A percentile compares a stretch with the other conserved stretches of the same genome.
Evolutionary conservation across 2,113 vertebrate genomes (phyloP).

Genomic region (Bungarus multicinctus): DNA sequence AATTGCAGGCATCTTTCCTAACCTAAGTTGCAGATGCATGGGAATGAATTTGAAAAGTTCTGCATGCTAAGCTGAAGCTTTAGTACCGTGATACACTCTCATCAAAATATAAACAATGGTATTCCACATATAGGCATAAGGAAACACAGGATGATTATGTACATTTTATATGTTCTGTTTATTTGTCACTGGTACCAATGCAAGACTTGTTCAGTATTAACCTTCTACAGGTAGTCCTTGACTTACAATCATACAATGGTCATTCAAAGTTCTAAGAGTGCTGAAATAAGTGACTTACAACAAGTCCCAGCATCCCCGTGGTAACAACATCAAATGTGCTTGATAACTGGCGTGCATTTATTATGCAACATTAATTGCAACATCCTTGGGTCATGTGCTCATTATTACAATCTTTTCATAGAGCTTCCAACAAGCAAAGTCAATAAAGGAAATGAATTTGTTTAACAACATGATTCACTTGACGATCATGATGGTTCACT

Average conservation of each 20-base stretch:
- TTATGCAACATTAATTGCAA: background rate
- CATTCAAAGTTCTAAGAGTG: background rate
- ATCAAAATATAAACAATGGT: background rate
- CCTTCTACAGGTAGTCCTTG: background rate
- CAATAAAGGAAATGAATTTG: background rate
- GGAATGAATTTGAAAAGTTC: background rate
- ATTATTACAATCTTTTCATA: background rate
- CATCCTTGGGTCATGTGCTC: background rate
- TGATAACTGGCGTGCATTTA: background rate
- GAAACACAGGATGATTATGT: background rate
- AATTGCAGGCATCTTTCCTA: background rate
- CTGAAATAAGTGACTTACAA: background rate
- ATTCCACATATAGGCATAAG: background rate
- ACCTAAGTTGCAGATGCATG: background rate
- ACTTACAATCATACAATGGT: background rate
- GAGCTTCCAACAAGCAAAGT: background rate
- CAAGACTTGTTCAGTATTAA: background rate
- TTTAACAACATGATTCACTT: background rate
- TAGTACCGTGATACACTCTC: background rate
- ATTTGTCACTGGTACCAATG: background rate
- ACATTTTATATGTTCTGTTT: background rate
- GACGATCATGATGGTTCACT: background rate
- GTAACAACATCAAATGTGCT: background rate
- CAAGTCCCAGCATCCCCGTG: background rate
- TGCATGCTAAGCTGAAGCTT: background rate